A percentile compares a stretch with the other conserved stretches of the same genome.
Evolutionary conservation across 2,113 vertebrate genomes (phyloP).

Genomic region (Triplophysa rosa): DNA sequence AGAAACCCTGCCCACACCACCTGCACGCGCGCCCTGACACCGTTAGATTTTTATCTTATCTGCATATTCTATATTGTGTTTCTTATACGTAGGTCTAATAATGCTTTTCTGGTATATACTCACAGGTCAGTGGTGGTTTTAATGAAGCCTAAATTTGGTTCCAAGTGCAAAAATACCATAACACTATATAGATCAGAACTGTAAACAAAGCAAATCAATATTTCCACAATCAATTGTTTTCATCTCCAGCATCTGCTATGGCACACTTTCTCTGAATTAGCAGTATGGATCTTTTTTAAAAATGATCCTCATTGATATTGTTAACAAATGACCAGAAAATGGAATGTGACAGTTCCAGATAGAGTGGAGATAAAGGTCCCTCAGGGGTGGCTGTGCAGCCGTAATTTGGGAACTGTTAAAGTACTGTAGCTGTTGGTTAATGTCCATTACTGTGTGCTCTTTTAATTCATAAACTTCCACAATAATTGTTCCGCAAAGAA

Average conservation of each 20-base stretch:
- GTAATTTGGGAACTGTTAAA: slow-evolving; percentile 55
- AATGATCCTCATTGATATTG: slow-evolving; percentile 49
- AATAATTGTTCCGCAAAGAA: slow-evolving; percentile 54
- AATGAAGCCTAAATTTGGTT: slow-evolving; percentile 36
- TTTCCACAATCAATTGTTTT: slow-evolving; percentile 54
- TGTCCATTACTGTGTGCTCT: slow-evolving; percentile 45
- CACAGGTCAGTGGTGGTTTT: slow-evolving; percentile 21
- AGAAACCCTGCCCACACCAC: slow-evolving; percentile 46
- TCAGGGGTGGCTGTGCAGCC: slow-evolving; percentile 40
- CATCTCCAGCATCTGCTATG: slow-evolving; percentile 54
- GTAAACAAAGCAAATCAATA: slow-evolving; percentile 53
- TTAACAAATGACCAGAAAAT: slow-evolving; percentile 60
- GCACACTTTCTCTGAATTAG: slow-evolving; percentile 56
- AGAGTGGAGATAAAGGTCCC: slow-evolving; percentile 33
- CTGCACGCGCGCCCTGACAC: slow-evolving; percentile 4
- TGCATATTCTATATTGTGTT: neutral
- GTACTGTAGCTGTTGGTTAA: slow-evolving; percentile 51
- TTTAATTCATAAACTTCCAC: slow-evolving; percentile 38
- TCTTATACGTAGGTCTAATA: neutral
- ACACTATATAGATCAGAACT: slow-evolving; percentile 48
- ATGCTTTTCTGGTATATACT: slow-evolving; percentile 8
- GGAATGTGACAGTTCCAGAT: slow-evolving; percentile 53
- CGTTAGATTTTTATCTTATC: neutral
- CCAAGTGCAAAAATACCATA: slow-evolving; percentile 13
- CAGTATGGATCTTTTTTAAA: slow-evolving; percentile 52